Base-by-base conservation (phyloP, 1,140 invertebrate genomes). In the Drosophila micromelanica region DNA sequence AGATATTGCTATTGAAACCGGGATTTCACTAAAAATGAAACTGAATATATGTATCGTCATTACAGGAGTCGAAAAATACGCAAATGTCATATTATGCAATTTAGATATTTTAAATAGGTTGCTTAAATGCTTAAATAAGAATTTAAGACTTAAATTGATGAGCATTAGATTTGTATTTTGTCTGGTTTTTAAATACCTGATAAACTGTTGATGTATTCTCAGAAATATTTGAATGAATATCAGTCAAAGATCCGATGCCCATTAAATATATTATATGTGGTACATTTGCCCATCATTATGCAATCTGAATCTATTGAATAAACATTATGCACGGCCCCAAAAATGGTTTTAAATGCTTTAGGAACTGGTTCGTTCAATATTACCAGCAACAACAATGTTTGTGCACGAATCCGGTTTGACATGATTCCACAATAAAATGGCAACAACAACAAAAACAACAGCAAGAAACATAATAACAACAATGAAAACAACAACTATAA, bases 401-500 rank as follows among this genome's bases (percentile, higher is more conserved):
- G 65, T 87, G 67, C 71, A 73, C 61, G 80, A 89, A 89, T 89
- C 84, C 84, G 84, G 84, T 89, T 89, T 84, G 84, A 78, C 79
- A 89, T 89, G 84, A 87, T 80, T 86, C 77, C 81, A 84, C 80
- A 77, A 64, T 57, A 51, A 72, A 76, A 72, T 76, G 37, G 57
- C 57, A 63, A 75, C 30, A 75, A 63, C 35, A 55, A 61, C 17
- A 46, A 32, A 30, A 57, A 11, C 6, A 38, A 37, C 49, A 60
- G 20, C 15, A 45, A 63, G 17, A 27, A 2, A 5, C 2, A 32
- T 7, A 5, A 32, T 7, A 32, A 63, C 11, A 52, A 6, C n/a
- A 43, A 57, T 40, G 35, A 52, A 17, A 27, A 6, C 4, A 42
- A 40, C 55, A 48, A 61, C 60, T 35, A 35, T 7, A 35, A 35